Conservation (phyloP, 2,888 invertebrate species). For the Gonocerus acuteangulatus region DNA sequence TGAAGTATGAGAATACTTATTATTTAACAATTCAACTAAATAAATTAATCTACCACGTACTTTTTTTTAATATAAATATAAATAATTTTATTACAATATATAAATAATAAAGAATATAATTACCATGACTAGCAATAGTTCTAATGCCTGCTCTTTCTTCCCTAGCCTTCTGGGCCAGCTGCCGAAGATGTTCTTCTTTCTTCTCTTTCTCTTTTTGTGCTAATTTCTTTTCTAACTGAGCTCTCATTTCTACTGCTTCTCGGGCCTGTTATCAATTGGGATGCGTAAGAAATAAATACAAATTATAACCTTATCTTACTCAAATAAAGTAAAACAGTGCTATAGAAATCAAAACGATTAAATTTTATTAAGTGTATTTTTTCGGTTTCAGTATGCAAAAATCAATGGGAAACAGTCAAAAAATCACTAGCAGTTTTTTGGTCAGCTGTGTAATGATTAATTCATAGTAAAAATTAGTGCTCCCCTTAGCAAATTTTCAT, state of each 20-base stretch:
- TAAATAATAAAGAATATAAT: neutral
- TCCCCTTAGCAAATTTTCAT: too few relatives aligned
- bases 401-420: too few relatives aligned
- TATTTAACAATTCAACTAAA: too few relatives aligned
- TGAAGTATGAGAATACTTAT: too few relatives aligned
- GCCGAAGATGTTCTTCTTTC: conserved; percentile 88
- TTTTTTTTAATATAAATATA: too few relatives aligned
- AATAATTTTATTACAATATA: too few relatives aligned
- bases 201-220: conserved; percentile 98
- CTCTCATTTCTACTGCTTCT: conserved; percentile 93
- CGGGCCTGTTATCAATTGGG: conserved; percentile 56
- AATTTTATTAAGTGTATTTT: too few relatives aligned
- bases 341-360: neutral
- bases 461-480: too few relatives aligned
- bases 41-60: too few relatives aligned
- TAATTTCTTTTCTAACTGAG: conserved; percentile 89
- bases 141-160: conserved; percentile 86
- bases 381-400: too few relatives aligned
- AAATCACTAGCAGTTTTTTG: too few relatives aligned
- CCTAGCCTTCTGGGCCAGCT: conserved; percentile 88
- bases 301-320: neutral
- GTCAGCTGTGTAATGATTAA: too few relatives aligned
- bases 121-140: conserved; percentile 44
- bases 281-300: neutral
- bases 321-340: neutral